Evolutionary conservation across 2,888 invertebrate species (phyloP).

Genomic region (Phoenoteleia sp.): DNA sequence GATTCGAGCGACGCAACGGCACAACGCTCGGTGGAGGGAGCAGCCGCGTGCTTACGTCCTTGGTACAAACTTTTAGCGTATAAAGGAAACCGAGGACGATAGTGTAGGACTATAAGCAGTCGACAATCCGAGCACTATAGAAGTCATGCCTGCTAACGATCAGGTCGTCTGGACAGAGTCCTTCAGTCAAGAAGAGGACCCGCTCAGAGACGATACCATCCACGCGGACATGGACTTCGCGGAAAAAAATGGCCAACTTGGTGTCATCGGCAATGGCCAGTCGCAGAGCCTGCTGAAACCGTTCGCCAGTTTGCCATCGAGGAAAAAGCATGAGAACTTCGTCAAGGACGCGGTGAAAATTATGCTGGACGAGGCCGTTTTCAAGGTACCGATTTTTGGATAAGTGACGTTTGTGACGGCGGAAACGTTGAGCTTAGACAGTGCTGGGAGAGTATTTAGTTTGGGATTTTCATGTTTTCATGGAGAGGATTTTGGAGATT

Average conservation of each 20-base stretch:
- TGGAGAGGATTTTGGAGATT: too few species aligned
- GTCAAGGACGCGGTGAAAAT: slow-evolving; percentile 91
- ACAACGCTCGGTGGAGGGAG: slow-evolving; percentile 62
- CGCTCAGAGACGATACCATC: slow-evolving; percentile 11
- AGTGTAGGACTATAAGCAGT: slow-evolving; percentile 76
- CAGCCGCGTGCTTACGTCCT: slow-evolving; percentile 80
- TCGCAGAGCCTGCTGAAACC: too few species aligned
- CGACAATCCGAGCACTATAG: slow-evolving; percentile 67
- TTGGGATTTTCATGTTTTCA: too few species aligned
- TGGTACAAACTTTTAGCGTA: slow-evolving; percentile 82
- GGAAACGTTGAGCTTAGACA: too few species aligned
- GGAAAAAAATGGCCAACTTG: neutral
- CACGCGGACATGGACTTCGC: slow-evolving; percentile 31
- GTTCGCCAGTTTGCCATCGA: slow-evolving; percentile 88
- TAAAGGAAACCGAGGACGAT: slow-evolving; percentile 82
- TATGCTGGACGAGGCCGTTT: slow-evolving; percentile 92
- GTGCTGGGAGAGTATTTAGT: too few species aligned
- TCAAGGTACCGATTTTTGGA: slow-evolving; percentile 88
- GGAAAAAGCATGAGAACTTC: slow-evolving; percentile 91
- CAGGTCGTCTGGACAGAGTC: slow-evolving; percentile 76
- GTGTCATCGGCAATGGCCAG: neutral
- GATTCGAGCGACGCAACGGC: slow-evolving; percentile 56
- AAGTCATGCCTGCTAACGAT: slow-evolving; percentile 81
- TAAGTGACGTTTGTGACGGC: too few species aligned
- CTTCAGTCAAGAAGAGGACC: slow-evolving; percentile 64